These are phyloP conservation scores for Dusona sp. DNA, from an alignment of 2,888 invertebrate species.

Conservation along the genomic window DNA sequence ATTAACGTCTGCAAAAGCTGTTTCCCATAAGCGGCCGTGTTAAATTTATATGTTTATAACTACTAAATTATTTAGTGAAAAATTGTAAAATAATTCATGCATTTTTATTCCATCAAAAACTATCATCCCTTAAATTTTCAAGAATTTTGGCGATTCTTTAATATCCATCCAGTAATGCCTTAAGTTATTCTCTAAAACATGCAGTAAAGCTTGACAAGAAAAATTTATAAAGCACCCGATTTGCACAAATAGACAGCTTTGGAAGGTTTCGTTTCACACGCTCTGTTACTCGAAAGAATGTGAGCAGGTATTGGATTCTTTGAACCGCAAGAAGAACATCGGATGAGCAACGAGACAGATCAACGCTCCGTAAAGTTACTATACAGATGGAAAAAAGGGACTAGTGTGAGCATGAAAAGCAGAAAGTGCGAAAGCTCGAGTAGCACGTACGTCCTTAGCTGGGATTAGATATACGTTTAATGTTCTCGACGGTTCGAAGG, in stretches of 20 bases:
- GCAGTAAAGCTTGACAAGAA: not conserved
- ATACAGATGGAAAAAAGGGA: conserved; percentile 1
- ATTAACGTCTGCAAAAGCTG: too few relatives aligned
- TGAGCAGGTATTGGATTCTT: conserved; percentile 42
- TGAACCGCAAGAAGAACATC: conserved; percentile 7
- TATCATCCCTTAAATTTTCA: too few relatives aligned
- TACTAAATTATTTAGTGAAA: too few relatives aligned
- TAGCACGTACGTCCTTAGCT: conserved; percentile 9
- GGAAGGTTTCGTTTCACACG: not conserved
- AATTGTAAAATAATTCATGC: too few relatives aligned
- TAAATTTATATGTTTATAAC: too few relatives aligned
- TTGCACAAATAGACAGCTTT: not conserved
- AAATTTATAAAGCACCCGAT: not conserved
- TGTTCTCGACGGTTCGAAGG: conserved; percentile 24
- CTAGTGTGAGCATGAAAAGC: not conserved
- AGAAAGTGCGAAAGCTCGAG: conserved; percentile 33
- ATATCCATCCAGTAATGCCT: too few relatives aligned
- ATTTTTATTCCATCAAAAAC: too few relatives aligned
- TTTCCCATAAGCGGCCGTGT: too few relatives aligned
- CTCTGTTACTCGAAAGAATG: conserved; percentile 8
- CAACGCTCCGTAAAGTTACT: not conserved
- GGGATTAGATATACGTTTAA: conserved; percentile 43
- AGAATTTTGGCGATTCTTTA: too few relatives aligned
- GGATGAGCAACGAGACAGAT: not conserved
- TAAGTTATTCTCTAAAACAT: not conserved